Conservation (phyloP, 2,888 invertebrate species). For the Melangyna quadrimaculata region DNA sequence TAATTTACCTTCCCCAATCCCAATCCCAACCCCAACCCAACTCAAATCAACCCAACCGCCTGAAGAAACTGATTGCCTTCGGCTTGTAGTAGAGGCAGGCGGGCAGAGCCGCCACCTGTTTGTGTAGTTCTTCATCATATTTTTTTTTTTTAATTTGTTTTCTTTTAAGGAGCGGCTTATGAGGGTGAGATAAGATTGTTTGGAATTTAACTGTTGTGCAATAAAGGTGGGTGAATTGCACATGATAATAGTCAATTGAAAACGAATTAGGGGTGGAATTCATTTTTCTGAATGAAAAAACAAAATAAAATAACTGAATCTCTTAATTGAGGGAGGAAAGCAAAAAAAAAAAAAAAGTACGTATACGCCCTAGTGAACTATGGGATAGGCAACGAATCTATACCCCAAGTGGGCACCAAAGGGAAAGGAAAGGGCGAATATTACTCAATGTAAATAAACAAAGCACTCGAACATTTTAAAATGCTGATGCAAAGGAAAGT, state of each 20-base stretch:
- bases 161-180: constrained; percentile 8
- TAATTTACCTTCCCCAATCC: background rate
- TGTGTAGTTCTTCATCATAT: background rate
- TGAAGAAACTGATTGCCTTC: background rate
- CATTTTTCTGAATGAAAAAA: background rate
- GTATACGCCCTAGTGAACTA: constrained; percentile 20
- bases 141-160: background rate
- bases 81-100: background rate
- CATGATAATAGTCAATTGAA: constrained; percentile 36
- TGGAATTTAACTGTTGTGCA: constrained; percentile 8
- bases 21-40: no score
- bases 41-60: no score
- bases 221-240: constrained; percentile 3
- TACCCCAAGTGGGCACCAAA: background rate
- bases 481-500: background rate
- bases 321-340: background rate
- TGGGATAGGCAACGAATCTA: background rate
- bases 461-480: background rate
- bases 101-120: constrained; percentile 24
- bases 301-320: background rate
- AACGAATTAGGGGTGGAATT: constrained; percentile 13
- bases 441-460: constrained; percentile 18
- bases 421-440: background rate
- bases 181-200: constrained; percentile 12
- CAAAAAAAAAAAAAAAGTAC: background rate